Base-by-base conservation (phyloP, 2,797 vertebrate genomes). In the Tragopan temminckii region DNA sequence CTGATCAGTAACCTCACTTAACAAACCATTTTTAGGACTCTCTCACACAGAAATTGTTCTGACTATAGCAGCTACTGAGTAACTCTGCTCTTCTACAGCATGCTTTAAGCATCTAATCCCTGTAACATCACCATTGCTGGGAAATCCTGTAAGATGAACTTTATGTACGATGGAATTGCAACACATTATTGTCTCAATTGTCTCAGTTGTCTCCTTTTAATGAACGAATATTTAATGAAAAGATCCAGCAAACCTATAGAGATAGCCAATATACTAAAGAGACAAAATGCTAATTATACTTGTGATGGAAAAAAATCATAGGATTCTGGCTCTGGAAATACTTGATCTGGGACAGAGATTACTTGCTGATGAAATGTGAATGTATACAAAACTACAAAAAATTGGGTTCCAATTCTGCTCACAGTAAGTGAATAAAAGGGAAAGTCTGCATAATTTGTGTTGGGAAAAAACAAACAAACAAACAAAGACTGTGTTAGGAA, bases 371-470 rank as follows among this genome's bases (percentile, higher is more conserved):
- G 29, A 57, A 92, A 21, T 4, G 1, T 29, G 7, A 8, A 15
- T 46, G 9, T 13, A 66, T 40, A 43, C 12, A 6, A 67, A 77
- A 91, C 20, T 2, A 18, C 3, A 2, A 23, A 5, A 20, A 55
- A 52, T 64, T 80, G 0, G n/a, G 84, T 88, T 93, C 23, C n/a
- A 70, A 4, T 85, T 76, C 25, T 81, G 9, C 19, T 83, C 24
- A 69, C 76, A 83, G n/a, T 55, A 8, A 29, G 6, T 71, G 76
- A 61, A 53, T 20, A 79, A 71, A 71, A 50, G 42, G 21, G 45
- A 94, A 85, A 31, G 64, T 55, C 21, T 5, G 4, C 50, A 36
- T 66, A 53, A 85, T 71, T 96, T 80, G 4, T 46, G 58, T 10
- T 31, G 50, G 13, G 64, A 25, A 14, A 50, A 55, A 15, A 88